Evolutionary conservation across 2,113 vertebrate species (phyloP), one percentile per base, ranked within the genome.

Genomic region (Austrofundulus limnaeus): DNA sequence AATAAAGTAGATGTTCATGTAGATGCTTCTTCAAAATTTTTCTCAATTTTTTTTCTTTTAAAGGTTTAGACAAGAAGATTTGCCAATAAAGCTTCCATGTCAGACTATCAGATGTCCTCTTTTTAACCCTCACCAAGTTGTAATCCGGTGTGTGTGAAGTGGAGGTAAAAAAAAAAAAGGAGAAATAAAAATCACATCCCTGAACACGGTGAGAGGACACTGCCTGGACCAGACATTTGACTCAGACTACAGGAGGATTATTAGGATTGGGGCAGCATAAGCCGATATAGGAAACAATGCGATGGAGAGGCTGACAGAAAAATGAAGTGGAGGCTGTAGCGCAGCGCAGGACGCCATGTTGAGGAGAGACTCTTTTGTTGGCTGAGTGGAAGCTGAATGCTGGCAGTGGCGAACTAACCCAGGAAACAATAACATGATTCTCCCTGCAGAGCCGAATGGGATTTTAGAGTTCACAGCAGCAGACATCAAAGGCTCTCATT

Each of bases 201-300:
- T 61, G 62, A 55, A 62, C 74, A 62, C 67, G 79, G 77, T 70
- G 70, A 80, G 72, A 67, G 75, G 81, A 73, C 66, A 78, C 74
- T 62, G 69, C 78, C 70, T 61, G 73, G 58, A 70, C 54, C 69
- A 65, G 61, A 88, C 81, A 69, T 81, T 76, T 80, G 75, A 76
- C 77, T 75, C 72, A n/a, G 59, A 54, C 80, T 82, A 71, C 74
- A 79, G 77, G 64, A 49, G 84, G 85, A 88, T 89, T 88, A 88
- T 64, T 31, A 70, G 81, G 74, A 83, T 82, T 78, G 83, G 77
- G 31, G 52, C 63, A 43, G 54, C 62, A 75, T 88, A 86, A 84
- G 82, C 71, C 78, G 84, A 85, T 88, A 83, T 81, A 77, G 76
- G 76, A 87, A 85, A 88, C 84, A 88, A 87, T 85, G 78, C 72